These are phyloP conservation scores for Cyprinodon brontotheroides DNA, from an alignment of 2,113 vertebrate genomes.

Conservation along the genomic window DNA sequence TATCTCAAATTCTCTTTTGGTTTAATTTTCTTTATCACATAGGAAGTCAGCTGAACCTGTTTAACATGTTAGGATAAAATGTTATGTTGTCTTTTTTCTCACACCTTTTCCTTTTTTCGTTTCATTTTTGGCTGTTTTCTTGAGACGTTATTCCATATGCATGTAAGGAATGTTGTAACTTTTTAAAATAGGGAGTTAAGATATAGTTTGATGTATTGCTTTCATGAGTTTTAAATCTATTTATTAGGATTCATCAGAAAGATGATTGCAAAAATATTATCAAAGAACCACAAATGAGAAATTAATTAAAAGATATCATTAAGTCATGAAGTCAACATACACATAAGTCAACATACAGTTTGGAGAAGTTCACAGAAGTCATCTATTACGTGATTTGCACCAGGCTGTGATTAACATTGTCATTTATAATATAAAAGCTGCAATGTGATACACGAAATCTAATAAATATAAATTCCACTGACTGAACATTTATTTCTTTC, in stretches of 20 bases:
- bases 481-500: neutral
- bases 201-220: neutral
- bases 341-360: neutral
- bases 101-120: neutral
- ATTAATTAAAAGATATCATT: neutral
- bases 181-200: neutral
- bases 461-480: neutral
- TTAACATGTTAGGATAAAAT: conserved; percentile 56
- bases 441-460: neutral
- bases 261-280: no score
- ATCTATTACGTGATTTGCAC: no score
- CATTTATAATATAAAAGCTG: neutral
- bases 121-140: neutral
- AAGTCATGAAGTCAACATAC: neutral
- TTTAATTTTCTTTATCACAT: conserved; percentile 56
- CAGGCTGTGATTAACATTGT: neutral
- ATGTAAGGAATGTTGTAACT: neutral
- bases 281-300: no score
- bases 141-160: neutral
- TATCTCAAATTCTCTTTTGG: conserved; percentile 64
- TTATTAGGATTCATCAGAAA: no score
- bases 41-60: conserved; percentile 48
- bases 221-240: no score
- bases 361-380: neutral
- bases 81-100: neutral